Evolutionary conservation across 1,140 invertebrate genomes (phyloP).

Genomic region (Drosophila melanica): DNA sequence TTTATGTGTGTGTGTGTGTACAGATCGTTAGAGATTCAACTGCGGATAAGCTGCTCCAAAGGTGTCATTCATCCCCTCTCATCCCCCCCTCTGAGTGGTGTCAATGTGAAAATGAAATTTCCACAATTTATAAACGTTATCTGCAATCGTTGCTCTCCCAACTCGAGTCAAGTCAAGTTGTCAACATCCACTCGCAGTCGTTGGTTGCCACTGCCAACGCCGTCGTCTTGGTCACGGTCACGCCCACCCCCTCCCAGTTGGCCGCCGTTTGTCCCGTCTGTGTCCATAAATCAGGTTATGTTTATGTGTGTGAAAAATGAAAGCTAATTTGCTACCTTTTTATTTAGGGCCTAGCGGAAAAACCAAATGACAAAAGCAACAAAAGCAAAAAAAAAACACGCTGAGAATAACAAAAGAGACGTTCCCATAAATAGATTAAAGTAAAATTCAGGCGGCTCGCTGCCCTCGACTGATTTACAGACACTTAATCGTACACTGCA

Average conservation of each 20-base stretch:
- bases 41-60: constrained; percentile 42
- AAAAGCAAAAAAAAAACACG: background rate
- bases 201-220: too few relatives aligned
- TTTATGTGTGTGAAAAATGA: constrained; percentile 67
- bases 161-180: constrained; percentile 32
- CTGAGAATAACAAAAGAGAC: constrained; percentile 38
- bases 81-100: background rate
- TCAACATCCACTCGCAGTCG: constrained; percentile 12
- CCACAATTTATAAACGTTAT: constrained; percentile 77
- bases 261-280: background rate
- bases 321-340: constrained; percentile 77
- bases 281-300: constrained; percentile 78
- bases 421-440: constrained; percentile 55
- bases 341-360: constrained; percentile 48
- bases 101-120: constrained; percentile 71
- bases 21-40: constrained; percentile 50
- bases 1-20: constrained; percentile 9
- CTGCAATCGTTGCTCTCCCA: constrained; percentile 42
- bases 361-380: constrained; percentile 12
- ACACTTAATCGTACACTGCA: constrained; percentile 26
- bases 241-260: constrained; percentile 8
- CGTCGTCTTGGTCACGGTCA: constrained; percentile 49
- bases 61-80: constrained; percentile 22
- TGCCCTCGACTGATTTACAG: constrained; percentile 2
- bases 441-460: background rate